phyloP scores from a whole-genome alignment of 2,113 vertebrate genomes.

The Gracilinanus agilis region DNA sequence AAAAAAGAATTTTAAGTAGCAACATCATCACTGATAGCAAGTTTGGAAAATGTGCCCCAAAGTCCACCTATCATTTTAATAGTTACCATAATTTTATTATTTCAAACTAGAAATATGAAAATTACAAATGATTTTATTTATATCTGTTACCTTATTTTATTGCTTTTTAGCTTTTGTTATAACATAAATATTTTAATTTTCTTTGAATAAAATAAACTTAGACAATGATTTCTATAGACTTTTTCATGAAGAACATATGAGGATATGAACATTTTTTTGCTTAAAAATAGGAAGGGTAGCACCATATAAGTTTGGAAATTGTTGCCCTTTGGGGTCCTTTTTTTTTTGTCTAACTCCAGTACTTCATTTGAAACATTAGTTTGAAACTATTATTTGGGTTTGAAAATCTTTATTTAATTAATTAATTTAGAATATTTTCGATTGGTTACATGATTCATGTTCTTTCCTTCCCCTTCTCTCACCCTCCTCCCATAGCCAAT shows the following conservation, averaged over 20 bases:
- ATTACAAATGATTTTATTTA: not conserved
- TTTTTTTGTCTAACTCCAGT: not conserved
- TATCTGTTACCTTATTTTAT: not conserved
- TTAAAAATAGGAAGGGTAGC: not conserved
- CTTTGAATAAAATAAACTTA: not conserved
- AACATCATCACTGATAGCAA: not conserved
- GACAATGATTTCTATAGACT: not conserved
- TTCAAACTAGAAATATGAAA: not conserved
- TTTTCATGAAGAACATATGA: not conserved
- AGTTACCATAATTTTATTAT: not conserved
- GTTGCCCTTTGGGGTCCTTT: not conserved
- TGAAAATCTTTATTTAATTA: too few species aligned
- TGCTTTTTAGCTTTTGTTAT: not conserved
- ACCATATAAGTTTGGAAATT: not conserved
- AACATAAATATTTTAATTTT: not conserved
- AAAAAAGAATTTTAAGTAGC: not conserved
- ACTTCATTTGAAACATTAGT: constrained; percentile 15
- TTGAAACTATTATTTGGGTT: not conserved
- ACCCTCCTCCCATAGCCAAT: too few species aligned
- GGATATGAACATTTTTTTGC: not conserved
- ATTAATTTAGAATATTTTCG: too few species aligned
- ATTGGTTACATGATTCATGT: too few species aligned
- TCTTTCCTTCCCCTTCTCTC: too few species aligned
- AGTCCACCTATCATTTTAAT: not conserved
- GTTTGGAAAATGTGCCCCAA: not conserved